A percentile compares a stretch with the other conserved stretches of the same genome.
phyloP scores from a whole-genome alignment of 2,113 vertebrate species.

The Indicator maculatus region DNA sequence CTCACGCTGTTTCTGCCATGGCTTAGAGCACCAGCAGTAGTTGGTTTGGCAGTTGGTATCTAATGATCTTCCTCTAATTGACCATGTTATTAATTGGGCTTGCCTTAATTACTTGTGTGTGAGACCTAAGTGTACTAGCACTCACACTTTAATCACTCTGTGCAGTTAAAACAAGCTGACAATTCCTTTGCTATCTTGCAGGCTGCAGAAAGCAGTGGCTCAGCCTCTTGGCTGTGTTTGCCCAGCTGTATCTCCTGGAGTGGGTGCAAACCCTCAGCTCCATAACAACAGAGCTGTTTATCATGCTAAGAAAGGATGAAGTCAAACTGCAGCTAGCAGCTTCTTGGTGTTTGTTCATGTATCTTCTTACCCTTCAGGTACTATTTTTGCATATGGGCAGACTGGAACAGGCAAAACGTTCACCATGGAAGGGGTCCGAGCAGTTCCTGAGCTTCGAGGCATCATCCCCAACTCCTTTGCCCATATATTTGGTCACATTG shows the following conservation, averaged over 20 bases:
- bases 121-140: neutral
- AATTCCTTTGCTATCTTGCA: neutral
- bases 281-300: neutral
- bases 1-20: neutral
- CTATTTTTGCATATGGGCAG: constrained; percentile 99
- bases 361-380: constrained; percentile 80
- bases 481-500: constrained; percentile 98
- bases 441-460: constrained; percentile 96
- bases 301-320: neutral
- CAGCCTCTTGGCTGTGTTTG: neutral
- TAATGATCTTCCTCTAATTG: neutral
- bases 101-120: neutral
- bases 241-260: neutral
- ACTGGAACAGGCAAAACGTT: constrained; percentile 99
- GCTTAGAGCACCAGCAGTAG: neutral
- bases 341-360: neutral
- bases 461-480: constrained; percentile 99
- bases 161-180: neutral
- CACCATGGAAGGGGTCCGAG: constrained; percentile 97
- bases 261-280: neutral
- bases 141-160: neutral
- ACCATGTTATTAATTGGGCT: neutral
- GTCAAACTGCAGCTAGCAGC: neutral
- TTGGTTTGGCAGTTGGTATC: neutral
- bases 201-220: neutral